Evolutionary conservation across 2,888 invertebrate species (phyloP).

Genomic region (Heliconius charithonia): DNA sequence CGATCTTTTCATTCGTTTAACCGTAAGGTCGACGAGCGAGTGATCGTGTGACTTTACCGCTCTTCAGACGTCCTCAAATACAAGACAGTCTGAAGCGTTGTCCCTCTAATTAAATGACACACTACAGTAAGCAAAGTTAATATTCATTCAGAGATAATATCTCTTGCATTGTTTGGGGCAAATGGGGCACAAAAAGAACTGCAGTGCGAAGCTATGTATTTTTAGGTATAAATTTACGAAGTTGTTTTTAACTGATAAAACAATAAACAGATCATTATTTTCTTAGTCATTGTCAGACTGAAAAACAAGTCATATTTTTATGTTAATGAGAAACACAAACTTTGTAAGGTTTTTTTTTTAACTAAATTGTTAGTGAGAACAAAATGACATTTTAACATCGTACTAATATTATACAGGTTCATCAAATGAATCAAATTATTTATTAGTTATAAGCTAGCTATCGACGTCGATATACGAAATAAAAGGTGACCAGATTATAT

Average conservation of each 20-base stretch:
- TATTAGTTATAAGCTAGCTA: too few relatives aligned
- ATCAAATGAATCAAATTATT: too few relatives aligned
- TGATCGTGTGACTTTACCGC: constrained; percentile 74
- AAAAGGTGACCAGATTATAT: neutral
- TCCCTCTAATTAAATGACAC: constrained; percentile 39
- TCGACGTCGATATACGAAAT: too few relatives aligned
- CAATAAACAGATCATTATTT: too few relatives aligned
- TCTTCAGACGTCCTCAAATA: constrained; percentile 76
- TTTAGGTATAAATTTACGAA: neutral
- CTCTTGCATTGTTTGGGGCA: constrained; percentile 30
- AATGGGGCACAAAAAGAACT: constrained; percentile 29
- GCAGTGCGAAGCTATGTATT: constrained; percentile 11
- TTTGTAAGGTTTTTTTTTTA: too few relatives aligned
- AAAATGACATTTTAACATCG: too few relatives aligned
- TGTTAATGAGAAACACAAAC: too few relatives aligned
- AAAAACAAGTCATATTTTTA: too few relatives aligned
- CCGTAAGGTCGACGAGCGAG: constrained; percentile 60
- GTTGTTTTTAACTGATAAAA: constrained; percentile 1
- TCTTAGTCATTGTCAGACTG: too few relatives aligned
- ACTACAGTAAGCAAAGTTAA: constrained; percentile 35
- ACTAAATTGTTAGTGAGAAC: too few relatives aligned
- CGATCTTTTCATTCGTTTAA: constrained; percentile 37
- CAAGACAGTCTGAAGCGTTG: constrained; percentile 42
- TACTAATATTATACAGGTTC: too few relatives aligned
- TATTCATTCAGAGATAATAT: constrained; percentile 32